Evolutionary conservation across 2,888 invertebrate genomes (phyloP).

Genomic region (Tetramorium bicarinatum): DNA sequence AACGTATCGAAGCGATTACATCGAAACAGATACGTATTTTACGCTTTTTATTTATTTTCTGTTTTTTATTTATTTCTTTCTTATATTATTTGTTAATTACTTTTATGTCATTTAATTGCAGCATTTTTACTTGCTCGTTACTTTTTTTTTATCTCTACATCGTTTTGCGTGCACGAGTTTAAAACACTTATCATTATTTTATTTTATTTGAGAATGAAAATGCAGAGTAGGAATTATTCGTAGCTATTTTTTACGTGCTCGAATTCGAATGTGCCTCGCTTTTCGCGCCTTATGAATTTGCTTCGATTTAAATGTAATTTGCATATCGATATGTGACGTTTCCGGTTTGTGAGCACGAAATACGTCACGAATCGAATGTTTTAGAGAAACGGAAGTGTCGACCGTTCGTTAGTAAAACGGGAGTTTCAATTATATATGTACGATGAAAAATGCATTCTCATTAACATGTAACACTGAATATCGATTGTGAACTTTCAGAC

Average conservation of each 20-base stretch:
- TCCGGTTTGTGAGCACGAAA: neutral
- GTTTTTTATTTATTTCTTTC: no score
- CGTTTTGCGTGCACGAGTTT: neutral
- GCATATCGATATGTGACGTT: neutral
- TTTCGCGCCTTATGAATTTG: neutral
- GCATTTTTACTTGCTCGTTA: neutral
- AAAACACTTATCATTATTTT: neutral
- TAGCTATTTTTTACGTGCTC: no score
- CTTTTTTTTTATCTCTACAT: neutral
- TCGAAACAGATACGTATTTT: no score
- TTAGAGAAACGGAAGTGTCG: neutral
- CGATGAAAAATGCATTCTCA: neutral
- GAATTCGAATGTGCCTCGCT: neutral
- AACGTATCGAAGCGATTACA: no score
- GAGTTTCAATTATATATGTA: neutral
- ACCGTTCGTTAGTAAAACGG: neutral
- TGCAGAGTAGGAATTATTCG: neutral
- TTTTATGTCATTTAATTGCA: neutral
- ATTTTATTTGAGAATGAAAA: neutral
- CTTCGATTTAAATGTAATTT: neutral
- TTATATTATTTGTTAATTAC: no score
- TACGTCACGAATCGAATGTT: neutral
- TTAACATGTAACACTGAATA: neutral
- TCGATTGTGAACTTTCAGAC: neutral
- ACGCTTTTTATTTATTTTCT: no score